Percentiles rank a stretch among this genome's conserved stretches.
Conservation (phyloP, 1,140 invertebrate species). For the Gerris buenoi region DNA sequence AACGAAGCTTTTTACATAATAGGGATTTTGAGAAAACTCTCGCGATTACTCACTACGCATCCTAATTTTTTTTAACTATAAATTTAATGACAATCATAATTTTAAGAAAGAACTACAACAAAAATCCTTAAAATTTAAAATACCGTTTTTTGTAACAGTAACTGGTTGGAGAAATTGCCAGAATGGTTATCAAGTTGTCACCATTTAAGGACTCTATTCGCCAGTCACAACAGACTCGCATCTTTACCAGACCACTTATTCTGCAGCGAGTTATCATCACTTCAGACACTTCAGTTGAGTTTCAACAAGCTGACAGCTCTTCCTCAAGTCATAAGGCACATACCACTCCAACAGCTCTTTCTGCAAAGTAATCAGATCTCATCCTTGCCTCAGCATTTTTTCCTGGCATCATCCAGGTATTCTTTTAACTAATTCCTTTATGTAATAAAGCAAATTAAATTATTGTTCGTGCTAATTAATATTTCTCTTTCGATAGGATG, state of each 20-base stretch:
- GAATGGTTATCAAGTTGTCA: conserved; percentile 61
- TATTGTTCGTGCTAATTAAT: too few species aligned
- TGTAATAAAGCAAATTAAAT: too few species aligned
- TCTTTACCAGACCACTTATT: conserved; percentile 53
- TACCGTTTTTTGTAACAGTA: conserved; percentile 34
- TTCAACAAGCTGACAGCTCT: conserved; percentile 58
- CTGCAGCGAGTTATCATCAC: conserved; percentile 47
- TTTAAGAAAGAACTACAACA: too few species aligned
- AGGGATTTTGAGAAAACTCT: too few species aligned
- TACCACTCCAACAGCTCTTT: conserved; percentile 48
- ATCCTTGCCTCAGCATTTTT: conserved; percentile 54
- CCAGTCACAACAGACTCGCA: conserved; percentile 54
- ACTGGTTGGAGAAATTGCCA: conserved; percentile 53
- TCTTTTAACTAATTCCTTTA: too few species aligned
- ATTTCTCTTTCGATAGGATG: conserved; percentile 34
- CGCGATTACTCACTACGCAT: too few species aligned
- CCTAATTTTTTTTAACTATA: too few species aligned
- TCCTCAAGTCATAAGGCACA: conserved; percentile 45
- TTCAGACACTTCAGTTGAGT: conserved; percentile 53
- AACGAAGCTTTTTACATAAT: too few species aligned
- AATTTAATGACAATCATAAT: too few species aligned
- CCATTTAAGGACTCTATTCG: conserved; percentile 52
- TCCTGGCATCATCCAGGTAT: conserved; percentile 46
- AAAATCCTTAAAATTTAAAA: too few species aligned
- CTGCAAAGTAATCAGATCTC: conserved; percentile 62